Percentiles rank a stretch among this genome's conserved stretches.
Conservation (phyloP, 2,113 vertebrate genomes). For the Lethenteron reissneri region DNA sequence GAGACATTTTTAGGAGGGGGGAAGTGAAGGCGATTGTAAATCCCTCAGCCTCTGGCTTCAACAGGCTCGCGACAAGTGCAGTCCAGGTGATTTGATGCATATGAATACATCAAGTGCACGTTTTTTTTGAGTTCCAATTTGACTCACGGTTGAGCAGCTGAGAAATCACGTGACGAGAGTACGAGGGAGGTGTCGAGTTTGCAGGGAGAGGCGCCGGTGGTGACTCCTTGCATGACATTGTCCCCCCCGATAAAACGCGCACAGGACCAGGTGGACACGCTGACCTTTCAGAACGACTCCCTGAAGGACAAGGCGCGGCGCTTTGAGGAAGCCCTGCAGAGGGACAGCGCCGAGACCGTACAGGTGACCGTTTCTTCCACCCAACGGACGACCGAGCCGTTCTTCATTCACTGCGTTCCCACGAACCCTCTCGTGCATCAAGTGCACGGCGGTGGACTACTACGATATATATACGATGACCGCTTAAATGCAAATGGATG, state of each 20-base stretch:
- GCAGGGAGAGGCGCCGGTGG: not conserved
- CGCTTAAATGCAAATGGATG: no score
- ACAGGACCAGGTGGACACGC: constrained; percentile 86
- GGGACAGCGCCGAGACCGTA: constrained; percentile 67
- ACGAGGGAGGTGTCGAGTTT: not conserved
- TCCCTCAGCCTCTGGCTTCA: no score
- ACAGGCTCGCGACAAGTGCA: no score
- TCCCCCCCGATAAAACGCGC: not conserved
- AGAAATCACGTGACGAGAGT: not conserved
- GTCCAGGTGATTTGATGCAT: no score
- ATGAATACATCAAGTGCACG: no score
- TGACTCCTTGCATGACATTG: not conserved
- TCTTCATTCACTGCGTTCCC: no score
- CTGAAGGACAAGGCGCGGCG: constrained; percentile 65
- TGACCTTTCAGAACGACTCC: constrained; percentile 79
- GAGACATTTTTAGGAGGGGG: no score
- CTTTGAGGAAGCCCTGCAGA: constrained; percentile 79
- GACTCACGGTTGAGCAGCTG: accelerated
- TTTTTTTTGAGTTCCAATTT: not conserved
- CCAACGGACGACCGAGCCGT: no score
- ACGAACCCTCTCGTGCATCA: no score
- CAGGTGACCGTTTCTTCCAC: constrained; percentile 31
- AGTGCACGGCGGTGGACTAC: no score
- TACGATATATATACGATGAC: no score
- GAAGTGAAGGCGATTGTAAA: no score